phyloP scores from a whole-genome alignment of 2,113 vertebrate genomes.

The Pituophis catenifer region DNA sequence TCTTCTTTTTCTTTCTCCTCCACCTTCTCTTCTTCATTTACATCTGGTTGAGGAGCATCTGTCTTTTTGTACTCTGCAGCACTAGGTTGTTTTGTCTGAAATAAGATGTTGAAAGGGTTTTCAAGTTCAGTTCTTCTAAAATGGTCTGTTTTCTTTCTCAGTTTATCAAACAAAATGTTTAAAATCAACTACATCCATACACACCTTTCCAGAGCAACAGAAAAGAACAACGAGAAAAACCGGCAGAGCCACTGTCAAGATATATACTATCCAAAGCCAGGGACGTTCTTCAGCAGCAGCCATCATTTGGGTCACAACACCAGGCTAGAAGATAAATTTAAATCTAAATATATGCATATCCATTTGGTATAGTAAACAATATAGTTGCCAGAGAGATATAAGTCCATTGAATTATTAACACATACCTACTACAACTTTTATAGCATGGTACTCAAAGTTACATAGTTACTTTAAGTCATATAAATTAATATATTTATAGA shows the following conservation, averaged over 20 bases:
- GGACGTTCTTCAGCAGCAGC: conserved; percentile 91
- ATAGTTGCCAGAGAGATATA: background rate
- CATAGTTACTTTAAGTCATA: background rate
- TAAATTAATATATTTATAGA: background rate
- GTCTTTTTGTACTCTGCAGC: conserved; percentile 93
- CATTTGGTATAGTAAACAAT: background rate
- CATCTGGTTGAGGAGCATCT: conserved; percentile 92
- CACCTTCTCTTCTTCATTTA: conserved; percentile 83
- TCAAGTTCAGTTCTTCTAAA: background rate
- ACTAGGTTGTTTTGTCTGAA: conserved; percentile 81
- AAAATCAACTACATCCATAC: background rate
- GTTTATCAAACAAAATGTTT: background rate
- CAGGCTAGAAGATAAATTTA: conserved; percentile 75
- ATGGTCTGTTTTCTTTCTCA: background rate
- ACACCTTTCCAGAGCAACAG: conserved; percentile 96
- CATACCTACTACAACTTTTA: background rate
- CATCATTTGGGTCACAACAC: conserved; percentile 91
- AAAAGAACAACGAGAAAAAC: conserved; percentile 91
- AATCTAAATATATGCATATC: background rate
- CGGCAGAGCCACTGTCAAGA: conserved; percentile 89
- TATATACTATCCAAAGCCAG: conserved; percentile 96
- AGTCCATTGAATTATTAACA: background rate
- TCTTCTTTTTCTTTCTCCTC: conserved; percentile 72
- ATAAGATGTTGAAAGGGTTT: background rate
- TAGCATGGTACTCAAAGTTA: background rate